Conservation (phyloP, 2,888 invertebrate genomes). For the Patella pellucida region DNA sequence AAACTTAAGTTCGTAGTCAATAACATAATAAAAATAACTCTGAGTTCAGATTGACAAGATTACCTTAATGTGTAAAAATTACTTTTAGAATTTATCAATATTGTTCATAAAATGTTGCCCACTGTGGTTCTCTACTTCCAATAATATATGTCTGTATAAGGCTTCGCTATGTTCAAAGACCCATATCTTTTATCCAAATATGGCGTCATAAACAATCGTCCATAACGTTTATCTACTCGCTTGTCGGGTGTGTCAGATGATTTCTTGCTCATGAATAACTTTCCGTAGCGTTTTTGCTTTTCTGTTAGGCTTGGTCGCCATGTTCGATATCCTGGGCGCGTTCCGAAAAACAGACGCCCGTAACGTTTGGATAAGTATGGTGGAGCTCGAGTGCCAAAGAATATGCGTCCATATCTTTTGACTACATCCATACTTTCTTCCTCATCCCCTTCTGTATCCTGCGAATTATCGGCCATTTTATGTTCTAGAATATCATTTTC, state of each 20-base stretch:
- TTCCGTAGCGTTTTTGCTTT: not conserved
- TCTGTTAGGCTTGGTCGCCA: not conserved
- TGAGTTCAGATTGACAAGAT: too few relatives aligned
- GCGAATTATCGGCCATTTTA: not conserved
- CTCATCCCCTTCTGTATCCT: not conserved
- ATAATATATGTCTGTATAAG: not conserved
- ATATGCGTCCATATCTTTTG: constrained; percentile 5
- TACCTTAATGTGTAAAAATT: too few relatives aligned
- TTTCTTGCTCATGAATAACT: not conserved
- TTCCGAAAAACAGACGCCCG: not conserved
- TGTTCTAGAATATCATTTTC: constrained; percentile 1
- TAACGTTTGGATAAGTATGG: not conserved
- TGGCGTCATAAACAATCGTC: not conserved
- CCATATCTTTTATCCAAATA: constrained; percentile 9
- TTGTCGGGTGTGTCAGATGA: not conserved
- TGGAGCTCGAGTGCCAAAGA: not conserved
- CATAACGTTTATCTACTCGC: not conserved
- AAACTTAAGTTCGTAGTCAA: too few relatives aligned
- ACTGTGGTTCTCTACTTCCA: not conserved
- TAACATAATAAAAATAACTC: too few relatives aligned
- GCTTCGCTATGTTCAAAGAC: not conserved
- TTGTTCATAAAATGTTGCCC: not conserved
- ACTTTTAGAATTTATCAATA: not conserved
- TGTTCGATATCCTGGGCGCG: not conserved
- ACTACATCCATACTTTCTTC: not conserved